Conservation (phyloP, 2,113 vertebrate species). For the Erpornis zantholeuca region DNA sequence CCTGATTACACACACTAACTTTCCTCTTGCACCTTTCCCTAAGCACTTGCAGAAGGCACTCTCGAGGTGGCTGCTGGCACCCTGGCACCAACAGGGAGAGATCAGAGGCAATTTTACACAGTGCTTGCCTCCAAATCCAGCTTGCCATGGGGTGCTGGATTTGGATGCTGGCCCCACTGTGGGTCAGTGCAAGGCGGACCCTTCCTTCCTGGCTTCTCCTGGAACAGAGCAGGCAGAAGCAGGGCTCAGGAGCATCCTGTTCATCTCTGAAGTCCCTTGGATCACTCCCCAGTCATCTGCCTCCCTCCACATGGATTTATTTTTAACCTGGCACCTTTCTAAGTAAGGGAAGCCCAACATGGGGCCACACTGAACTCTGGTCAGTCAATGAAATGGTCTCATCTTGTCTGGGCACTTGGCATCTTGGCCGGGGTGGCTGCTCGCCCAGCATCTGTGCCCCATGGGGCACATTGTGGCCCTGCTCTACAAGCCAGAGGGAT, state of each 20-base stretch:
- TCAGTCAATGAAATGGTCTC: not conserved
- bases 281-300: not conserved
- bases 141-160: rapidly evolving
- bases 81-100: not conserved
- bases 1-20: not conserved
- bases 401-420: not conserved
- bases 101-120: not conserved
- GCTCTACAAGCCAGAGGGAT: not conserved
- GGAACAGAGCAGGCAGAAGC: not conserved
- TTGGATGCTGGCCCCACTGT: rapidly evolving
- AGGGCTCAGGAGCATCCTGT: not conserved
- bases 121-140: rapidly evolving
- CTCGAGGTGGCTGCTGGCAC: not conserved
- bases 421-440: rapidly evolving
- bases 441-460: not conserved
- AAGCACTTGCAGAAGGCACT: not conserved
- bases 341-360: not conserved
- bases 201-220: not conserved
- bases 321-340: not conserved
- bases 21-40: not conserved
- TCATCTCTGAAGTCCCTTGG: not conserved
- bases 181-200: not conserved
- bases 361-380: not conserved
- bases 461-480: not conserved
- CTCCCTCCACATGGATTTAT: not conserved